A percentile compares a stretch with the other conserved stretches of the same genome.
Evolutionary conservation across 2,113 vertebrate genomes (phyloP).

Genomic region (Trichechus manatus): DNA sequence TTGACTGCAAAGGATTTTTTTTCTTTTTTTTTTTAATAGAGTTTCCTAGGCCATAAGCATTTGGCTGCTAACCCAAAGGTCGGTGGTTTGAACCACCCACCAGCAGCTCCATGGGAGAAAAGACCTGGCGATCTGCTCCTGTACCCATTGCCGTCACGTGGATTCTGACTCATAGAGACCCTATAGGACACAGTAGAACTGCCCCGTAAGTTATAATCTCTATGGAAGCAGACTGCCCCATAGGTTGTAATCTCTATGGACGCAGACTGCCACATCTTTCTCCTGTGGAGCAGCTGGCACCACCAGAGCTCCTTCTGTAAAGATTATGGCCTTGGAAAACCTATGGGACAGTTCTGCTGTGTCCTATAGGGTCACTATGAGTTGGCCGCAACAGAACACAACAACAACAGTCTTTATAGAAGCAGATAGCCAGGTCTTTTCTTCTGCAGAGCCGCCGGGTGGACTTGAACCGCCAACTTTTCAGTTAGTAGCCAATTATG

Average conservation of each 20-base stretch:
- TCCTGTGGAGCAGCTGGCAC: neutral
- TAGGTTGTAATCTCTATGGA: neutral
- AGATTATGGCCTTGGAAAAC: neutral
- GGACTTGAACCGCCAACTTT: neutral
- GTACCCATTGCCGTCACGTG: neutral
- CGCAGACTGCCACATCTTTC: neutral
- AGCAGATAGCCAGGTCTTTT: neutral
- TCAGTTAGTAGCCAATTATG: neutral
- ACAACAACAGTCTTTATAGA: neutral
- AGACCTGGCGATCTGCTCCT: neutral
- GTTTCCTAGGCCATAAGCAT: too few relatives aligned
- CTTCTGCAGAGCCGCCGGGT: neutral
- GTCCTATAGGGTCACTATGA: neutral
- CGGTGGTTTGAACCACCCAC: neutral
- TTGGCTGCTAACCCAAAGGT: neutral
- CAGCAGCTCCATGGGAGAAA: neutral
- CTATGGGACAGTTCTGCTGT: neutral
- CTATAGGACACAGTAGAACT: neutral
- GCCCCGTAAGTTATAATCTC: too few relatives aligned
- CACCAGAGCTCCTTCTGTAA: neutral
- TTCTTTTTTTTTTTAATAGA: too few relatives aligned
- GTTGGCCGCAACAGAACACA: neutral
- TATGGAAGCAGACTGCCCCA: too few relatives aligned
- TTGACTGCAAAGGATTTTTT: too few relatives aligned
- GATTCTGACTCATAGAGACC: too few relatives aligned